phyloP scores from a whole-genome alignment of 2,113 vertebrate genomes.

The Neogobius melanostomus region DNA sequence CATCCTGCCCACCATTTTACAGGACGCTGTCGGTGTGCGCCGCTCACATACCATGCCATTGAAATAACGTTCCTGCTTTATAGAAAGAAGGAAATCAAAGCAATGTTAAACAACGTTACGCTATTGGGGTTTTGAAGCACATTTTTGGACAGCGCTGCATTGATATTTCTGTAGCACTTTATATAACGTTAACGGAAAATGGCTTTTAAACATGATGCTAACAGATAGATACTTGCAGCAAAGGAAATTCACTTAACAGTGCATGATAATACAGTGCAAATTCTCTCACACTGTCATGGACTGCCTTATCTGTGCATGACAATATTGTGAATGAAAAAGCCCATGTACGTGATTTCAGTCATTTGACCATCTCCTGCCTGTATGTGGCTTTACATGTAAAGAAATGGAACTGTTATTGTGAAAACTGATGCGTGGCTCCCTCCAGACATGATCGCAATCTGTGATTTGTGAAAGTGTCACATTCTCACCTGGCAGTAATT shows the following conservation, averaged over 20 bases:
- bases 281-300: too few relatives aligned
- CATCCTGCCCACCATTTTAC: slow-evolving; percentile 21
- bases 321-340: too few relatives aligned
- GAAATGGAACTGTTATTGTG: not conserved
- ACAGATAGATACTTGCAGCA: too few relatives aligned
- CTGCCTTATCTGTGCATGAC: too few relatives aligned
- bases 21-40: slow-evolving; percentile 1
- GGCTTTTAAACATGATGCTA: too few relatives aligned
- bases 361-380: not conserved
- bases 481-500: slow-evolving; percentile 61
- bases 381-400: not conserved
- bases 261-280: not conserved
- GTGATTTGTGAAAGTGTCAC: slow-evolving; percentile 65
- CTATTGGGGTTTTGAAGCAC: too few relatives aligned
- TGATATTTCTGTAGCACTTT: too few relatives aligned
- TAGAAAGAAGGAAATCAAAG: not conserved
- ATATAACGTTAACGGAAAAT: too few relatives aligned
- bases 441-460: slow-evolving; percentile 38
- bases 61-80: not conserved
- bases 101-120: too few relatives aligned
- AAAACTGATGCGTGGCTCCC: too few relatives aligned
- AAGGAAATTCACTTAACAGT: not conserved
- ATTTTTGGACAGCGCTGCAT: too few relatives aligned
- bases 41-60: not conserved
- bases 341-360: not conserved